phyloP scores from a whole-genome alignment of 2,888 invertebrate genomes.

The Parasteatoda lunata region DNA sequence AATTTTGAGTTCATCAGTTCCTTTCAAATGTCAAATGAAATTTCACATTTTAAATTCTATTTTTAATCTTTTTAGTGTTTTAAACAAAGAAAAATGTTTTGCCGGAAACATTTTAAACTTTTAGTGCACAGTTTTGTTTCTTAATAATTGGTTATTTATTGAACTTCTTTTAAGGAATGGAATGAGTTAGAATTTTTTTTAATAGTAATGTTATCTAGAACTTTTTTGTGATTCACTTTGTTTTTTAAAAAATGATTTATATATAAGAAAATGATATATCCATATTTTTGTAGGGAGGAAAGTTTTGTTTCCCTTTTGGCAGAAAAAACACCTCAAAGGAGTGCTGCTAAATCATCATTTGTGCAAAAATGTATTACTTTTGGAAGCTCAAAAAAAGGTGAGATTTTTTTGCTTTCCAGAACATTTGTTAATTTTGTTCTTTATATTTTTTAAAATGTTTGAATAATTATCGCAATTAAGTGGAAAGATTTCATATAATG shows the following conservation, averaged over 20 bases:
- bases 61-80: too few relatives aligned
- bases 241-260: not conserved
- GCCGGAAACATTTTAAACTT: too few relatives aligned
- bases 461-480: not conserved
- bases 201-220: too few relatives aligned
- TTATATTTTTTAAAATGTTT: not conserved
- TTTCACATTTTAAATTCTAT: too few relatives aligned
- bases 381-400: constrained; percentile 56
- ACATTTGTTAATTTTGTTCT: not conserved
- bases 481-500: not conserved
- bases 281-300: constrained; percentile 27
- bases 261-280: not conserved
- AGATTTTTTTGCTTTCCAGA: not conserved
- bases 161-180: too few relatives aligned
- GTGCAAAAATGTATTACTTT: constrained; percentile 43
- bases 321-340: constrained; percentile 38
- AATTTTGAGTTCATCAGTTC: too few relatives aligned
- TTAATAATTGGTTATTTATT: too few relatives aligned
- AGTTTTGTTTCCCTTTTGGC: constrained; percentile 23
- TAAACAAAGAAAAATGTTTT: too few relatives aligned
- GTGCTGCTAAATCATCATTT: constrained; percentile 44
- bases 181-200: too few relatives aligned
- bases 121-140: too few relatives aligned
- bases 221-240: too few relatives aligned
- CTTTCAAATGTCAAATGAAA: too few relatives aligned